Conservation (phyloP, 1,140 invertebrate genomes). For the Drosophila athabasca region DNA sequence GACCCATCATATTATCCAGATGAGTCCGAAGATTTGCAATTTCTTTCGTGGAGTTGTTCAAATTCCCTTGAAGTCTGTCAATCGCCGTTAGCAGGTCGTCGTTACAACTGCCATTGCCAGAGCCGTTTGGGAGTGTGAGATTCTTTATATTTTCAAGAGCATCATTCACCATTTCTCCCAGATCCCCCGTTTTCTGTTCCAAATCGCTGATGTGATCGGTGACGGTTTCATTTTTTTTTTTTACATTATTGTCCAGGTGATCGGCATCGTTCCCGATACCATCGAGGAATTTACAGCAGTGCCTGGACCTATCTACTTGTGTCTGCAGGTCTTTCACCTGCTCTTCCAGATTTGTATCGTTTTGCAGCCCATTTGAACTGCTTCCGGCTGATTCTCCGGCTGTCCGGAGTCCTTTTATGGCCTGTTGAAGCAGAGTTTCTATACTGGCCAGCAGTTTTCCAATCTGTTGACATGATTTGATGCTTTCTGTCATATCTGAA, state of each 20-base stretch:
- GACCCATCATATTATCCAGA: background rate
- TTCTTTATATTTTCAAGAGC: background rate
- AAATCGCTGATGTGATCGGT: background rate
- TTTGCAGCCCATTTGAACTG: too few relatives aligned
- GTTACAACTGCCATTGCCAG: too few relatives aligned
- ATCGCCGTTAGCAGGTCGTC: too few relatives aligned
- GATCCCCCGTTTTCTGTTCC: background rate
- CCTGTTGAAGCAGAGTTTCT: background rate
- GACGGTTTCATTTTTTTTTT: constrained; percentile 4
- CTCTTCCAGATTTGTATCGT: background rate
- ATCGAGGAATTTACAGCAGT: constrained; percentile 22
- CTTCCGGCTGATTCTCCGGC: too few relatives aligned
- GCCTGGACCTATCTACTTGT: background rate
- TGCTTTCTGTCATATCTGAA: background rate
- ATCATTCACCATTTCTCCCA: background rate
- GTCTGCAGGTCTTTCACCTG: background rate
- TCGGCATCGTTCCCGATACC: background rate
- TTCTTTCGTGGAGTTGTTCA: background rate
- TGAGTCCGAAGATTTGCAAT: background rate
- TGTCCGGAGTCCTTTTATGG: background rate
- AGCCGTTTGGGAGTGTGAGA: background rate
- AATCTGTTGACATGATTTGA: background rate
- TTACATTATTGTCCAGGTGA: background rate
- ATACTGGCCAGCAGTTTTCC: background rate
- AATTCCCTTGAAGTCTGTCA: too few relatives aligned